Evolutionary conservation across 1,140 invertebrate genomes (phyloP).

Genomic region (Euwallacea fornicatus): DNA sequence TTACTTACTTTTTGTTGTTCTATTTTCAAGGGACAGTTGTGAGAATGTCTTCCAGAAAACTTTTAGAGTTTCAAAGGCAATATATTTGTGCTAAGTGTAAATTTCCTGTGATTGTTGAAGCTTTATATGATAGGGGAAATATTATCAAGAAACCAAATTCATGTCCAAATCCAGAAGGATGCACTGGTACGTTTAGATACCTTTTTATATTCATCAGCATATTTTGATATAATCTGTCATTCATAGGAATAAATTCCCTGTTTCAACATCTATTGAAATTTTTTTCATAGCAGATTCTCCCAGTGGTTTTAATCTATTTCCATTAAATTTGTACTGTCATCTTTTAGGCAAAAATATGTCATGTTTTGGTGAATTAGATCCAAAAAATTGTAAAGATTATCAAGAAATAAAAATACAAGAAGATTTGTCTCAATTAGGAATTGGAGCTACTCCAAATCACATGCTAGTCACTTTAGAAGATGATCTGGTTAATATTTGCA

Average conservation of each 20-base stretch:
- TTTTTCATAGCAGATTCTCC: background rate
- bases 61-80: constrained; percentile 73
- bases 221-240: background rate
- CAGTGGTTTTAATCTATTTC: background rate
- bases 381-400: constrained; percentile 79
- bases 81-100: constrained; percentile 81
- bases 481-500: constrained; percentile 84
- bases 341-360: constrained; percentile 53
- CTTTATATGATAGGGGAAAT: constrained; percentile 69
- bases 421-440: constrained; percentile 68
- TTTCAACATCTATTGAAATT: background rate
- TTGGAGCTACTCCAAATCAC: constrained; percentile 75
- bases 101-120: constrained; percentile 65
- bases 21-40: constrained; percentile 70
- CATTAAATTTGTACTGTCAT: background rate
- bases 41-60: constrained; percentile 71
- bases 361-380: constrained; percentile 58
- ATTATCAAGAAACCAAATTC: constrained; percentile 61
- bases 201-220: background rate
- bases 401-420: constrained; percentile 90
- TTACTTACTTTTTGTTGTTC: background rate
- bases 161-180: constrained; percentile 65
- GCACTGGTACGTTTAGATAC: constrained; percentile 54
- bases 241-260: background rate
- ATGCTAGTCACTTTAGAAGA: constrained; percentile 81